phyloP scores from a whole-genome alignment of 2,797 vertebrate genomes.

The Coregonus ussuriensis region DNA sequence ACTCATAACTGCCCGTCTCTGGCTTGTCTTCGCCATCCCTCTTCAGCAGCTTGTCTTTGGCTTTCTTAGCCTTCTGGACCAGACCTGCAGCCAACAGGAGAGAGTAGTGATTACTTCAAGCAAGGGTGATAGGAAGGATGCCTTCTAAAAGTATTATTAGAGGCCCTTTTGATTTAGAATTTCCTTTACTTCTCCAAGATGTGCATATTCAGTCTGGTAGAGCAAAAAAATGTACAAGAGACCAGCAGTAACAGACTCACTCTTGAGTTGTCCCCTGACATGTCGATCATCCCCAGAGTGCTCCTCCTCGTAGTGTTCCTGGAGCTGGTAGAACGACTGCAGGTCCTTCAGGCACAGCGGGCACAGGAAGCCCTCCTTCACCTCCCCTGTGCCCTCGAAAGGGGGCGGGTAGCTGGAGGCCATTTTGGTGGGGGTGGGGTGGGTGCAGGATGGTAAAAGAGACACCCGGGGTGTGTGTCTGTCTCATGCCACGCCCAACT shows the following conservation, averaged over 20 bases:
- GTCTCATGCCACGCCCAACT: slow-evolving; percentile 51
- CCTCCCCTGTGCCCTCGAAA: slow-evolving; percentile 86
- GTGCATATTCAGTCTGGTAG: not conserved
- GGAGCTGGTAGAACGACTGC: slow-evolving; percentile 94
- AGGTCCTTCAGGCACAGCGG: slow-evolving; percentile 95
- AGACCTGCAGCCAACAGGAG: slow-evolving; percentile 75
- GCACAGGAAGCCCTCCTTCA: slow-evolving; percentile 95
- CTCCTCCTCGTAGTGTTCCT: slow-evolving; percentile 94
- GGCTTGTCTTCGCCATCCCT: slow-evolving; percentile 86
- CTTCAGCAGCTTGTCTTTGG: slow-evolving; percentile 93
- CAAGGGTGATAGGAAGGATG: too few species aligned
- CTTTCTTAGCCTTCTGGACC: slow-evolving; percentile 95
- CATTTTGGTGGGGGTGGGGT: slow-evolving; percentile 68
- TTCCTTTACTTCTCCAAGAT: too few species aligned
- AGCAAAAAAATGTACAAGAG: slow-evolving; percentile 9
- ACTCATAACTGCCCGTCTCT: slow-evolving; percentile 87
- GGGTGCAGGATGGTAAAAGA: slow-evolving; percentile 20
- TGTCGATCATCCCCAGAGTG: slow-evolving; percentile 88
- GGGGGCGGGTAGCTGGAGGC: slow-evolving; percentile 82
- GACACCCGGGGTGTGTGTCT: slow-evolving; percentile 27
- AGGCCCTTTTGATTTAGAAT: too few species aligned
- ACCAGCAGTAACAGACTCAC: slow-evolving; percentile 69
- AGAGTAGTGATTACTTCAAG: not conserved
- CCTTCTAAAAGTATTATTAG: too few species aligned
- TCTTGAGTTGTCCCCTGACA: slow-evolving; percentile 88